Evolutionary conservation across 2,888 invertebrate species (phyloP).

Genomic region (Ormia ochracea): DNA sequence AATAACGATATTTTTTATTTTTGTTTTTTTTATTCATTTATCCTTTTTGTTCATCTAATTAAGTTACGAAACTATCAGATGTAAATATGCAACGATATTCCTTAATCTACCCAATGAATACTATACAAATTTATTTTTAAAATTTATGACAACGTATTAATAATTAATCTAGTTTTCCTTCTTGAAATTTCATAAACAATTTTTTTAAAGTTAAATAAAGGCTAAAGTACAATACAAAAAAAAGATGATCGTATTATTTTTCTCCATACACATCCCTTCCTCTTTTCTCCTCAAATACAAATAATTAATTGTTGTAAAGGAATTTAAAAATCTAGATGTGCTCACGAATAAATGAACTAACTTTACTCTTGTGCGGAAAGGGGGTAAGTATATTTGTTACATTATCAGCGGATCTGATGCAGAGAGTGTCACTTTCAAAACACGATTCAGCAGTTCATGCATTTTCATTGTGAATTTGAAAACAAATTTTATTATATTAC

Average conservation of each 20-base stretch:
- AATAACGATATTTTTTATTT: not conserved
- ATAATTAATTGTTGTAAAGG: too few relatives aligned
- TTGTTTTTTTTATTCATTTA: not conserved
- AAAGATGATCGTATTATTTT: not conserved
- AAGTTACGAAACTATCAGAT: not conserved
- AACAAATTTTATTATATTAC: too few relatives aligned
- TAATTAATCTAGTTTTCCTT: not conserved
- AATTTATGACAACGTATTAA: not conserved
- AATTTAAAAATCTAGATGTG: too few relatives aligned
- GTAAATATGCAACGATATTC: not conserved
- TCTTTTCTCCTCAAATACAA: too few relatives aligned
- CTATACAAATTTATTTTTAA: conserved; percentile 2
- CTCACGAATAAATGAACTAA: too few relatives aligned
- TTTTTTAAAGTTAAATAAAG: conserved; percentile 41
- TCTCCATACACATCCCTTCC: too few relatives aligned
- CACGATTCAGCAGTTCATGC: too few relatives aligned
- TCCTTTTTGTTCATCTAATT: conserved; percentile 5
- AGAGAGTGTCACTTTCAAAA: too few relatives aligned
- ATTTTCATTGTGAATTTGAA: too few relatives aligned
- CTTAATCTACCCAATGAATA: not conserved
- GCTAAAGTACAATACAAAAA: conserved; percentile 19
- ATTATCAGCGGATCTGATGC: too few relatives aligned
- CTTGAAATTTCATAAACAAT: not conserved
- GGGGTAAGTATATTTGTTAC: too few relatives aligned
- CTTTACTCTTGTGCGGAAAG: too few relatives aligned